phyloP scores from a whole-genome alignment of 2,113 vertebrate genomes.

The Elephantulus edwardii region DNA sequence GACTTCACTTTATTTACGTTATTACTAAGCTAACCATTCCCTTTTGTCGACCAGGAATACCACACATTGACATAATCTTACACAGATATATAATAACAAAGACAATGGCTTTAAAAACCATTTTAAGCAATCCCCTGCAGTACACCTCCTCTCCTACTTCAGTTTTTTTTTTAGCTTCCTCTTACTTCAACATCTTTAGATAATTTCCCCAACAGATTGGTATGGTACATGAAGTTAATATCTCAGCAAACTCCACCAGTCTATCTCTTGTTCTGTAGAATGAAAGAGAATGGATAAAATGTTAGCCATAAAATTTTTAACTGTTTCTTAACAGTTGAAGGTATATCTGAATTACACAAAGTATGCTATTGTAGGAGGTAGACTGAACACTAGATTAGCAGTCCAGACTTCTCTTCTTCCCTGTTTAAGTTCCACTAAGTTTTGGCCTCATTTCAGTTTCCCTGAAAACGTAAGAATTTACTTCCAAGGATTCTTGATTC shows the following conservation, averaged over 20 bases:
- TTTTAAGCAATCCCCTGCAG: too few relatives aligned
- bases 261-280: conserved; percentile 30
- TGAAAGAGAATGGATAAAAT: conserved; percentile 38
- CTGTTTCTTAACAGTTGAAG: neutral
- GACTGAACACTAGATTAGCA: neutral
- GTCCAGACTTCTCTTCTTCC: neutral
- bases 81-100: too few relatives aligned
- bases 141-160: neutral
- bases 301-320: conserved; percentile 13
- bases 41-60: too few relatives aligned
- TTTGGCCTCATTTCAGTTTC: conserved; percentile 58
- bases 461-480: conserved; percentile 55
- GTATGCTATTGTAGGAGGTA: neutral
- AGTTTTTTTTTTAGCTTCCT: neutral
- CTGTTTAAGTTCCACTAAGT: neutral
- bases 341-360: conserved; percentile 22
- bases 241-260: neutral
- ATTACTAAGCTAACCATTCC: too few relatives aligned
- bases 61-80: too few relatives aligned
- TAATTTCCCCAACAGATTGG: neutral
- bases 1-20: too few relatives aligned
- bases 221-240: neutral
- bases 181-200: conserved; percentile 14
- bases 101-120: too few relatives aligned
- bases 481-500: conserved; percentile 40